Base-by-base conservation (phyloP, 2,888 invertebrate genomes). In the Campopleginae sp. region DNA sequence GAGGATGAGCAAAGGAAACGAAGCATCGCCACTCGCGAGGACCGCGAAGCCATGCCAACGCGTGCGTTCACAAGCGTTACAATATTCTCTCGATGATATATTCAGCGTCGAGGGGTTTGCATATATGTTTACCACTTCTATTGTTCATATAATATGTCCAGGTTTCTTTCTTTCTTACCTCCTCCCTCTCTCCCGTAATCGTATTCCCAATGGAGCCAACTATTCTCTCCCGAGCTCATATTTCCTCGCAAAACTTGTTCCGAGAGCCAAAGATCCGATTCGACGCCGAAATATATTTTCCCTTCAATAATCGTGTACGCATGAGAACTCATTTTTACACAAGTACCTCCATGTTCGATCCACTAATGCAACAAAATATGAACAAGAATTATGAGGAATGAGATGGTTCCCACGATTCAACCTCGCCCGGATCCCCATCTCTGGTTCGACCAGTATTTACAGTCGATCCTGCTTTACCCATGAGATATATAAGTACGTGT, bases 31-130 rank as follows among this genome's bases (percentile, higher is more conserved):
- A 58, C 63, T 75, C 46, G 74, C 72, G 65, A 58, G 82, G 79
- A 51, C 70, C 19, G 70, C 79, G 78, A 86, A 85, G 75, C 83
- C 77, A 80, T 86, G 80, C 83, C 63, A 82, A 70, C 58, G 82
- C 83, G 85, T 86, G 88, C 87, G 86, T 87, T 81, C 80, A 86
- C 88, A 61, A 84, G 70, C 85, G 74, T 78, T 85, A 75, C 71
- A 85, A 85, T 85, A 85, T 85, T 78, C 85, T 82, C 78, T 75
- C 90, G 90, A 91, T 91, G 91, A 92, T 92, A 90, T 91, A 92
- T 92, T 90, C 91, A 89, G 90, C 90, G 91, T 92, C 90, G 89
- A 89, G 88, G 74, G 48, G 72, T 75, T 74, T 33, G 70, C 72
- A 78, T 19, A 38, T 19, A 72, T 12, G 33, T 72, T 44, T 54